phyloP scores from a whole-genome alignment of 2,797 vertebrate species.

The Netta rufina region DNA sequence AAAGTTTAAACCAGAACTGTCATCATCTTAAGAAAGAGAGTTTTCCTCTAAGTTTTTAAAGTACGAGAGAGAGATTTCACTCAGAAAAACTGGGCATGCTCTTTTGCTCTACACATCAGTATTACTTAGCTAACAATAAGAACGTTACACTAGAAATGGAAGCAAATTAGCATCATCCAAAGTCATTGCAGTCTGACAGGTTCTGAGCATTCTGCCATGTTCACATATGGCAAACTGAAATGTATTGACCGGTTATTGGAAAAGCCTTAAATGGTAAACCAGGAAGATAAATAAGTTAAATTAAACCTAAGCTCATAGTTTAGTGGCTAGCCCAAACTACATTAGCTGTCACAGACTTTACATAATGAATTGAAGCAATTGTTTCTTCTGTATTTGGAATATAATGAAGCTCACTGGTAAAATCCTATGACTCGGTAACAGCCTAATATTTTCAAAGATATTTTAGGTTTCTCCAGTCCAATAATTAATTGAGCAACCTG shows the following conservation, averaged over 20 bases:
- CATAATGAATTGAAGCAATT: neutral
- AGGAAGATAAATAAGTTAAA: neutral
- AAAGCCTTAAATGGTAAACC: neutral
- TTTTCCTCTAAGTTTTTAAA: neutral
- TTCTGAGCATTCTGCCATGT: neutral
- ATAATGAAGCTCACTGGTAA: neutral
- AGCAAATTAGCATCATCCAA: neutral
- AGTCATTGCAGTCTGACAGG: neutral
- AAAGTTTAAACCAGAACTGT: neutral
- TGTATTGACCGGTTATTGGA: neutral
- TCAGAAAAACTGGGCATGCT: neutral
- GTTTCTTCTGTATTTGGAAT: neutral
- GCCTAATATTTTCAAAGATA: neutral
- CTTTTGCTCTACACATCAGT: neutral
- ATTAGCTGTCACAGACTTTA: neutral
- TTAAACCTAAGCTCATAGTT: neutral
- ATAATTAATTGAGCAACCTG: neutral
- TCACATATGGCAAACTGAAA: neutral
- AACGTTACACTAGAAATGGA: neutral
- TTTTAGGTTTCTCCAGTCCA: neutral
- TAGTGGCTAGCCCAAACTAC: neutral
- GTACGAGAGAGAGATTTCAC: neutral
- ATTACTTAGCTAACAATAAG: neutral
- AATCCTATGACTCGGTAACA: neutral
- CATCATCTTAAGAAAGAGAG: neutral